Percentiles rank a stretch among this genome's conserved stretches.
These are phyloP conservation scores for Blera fallax DNA, from an alignment of 2,888 invertebrate species.

Conservation along the genomic window DNA sequence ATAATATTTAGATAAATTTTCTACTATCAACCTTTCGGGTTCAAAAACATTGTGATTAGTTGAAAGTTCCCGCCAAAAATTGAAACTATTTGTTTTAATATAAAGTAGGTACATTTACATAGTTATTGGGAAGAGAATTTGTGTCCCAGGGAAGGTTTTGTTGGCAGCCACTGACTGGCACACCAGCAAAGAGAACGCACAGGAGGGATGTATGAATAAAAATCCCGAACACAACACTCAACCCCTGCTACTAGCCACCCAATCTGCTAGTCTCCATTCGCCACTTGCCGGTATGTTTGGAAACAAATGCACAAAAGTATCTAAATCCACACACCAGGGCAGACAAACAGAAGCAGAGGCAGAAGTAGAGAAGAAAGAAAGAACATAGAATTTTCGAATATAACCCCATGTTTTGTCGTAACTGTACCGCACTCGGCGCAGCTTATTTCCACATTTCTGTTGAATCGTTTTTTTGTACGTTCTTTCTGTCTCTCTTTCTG, in stretches of 20 bases:
- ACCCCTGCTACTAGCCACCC: neutral
- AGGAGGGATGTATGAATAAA: neutral
- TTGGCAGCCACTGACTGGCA: neutral
- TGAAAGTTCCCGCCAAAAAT: constrained; percentile 37
- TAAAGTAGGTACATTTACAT: neutral
- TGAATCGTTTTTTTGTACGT: constrained; percentile 19
- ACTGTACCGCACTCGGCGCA: constrained; percentile 73
- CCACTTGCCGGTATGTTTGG: neutral
- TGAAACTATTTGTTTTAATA: neutral
- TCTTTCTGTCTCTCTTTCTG: constrained; percentile 17
- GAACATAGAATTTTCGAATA: constrained; percentile 73
- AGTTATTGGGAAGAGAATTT: neutral
- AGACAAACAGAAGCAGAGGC: neutral
- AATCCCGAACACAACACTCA: constrained; percentile 16
- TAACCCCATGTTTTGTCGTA: constrained; percentile 73
- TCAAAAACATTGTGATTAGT: constrained; percentile 38
- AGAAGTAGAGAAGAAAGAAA: constrained; percentile 30
- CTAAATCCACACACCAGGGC: neutral
- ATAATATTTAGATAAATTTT: constrained; percentile 6
- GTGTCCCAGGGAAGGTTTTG: neutral
- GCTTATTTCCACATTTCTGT: constrained; percentile 60
- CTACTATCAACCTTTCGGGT: neutral
- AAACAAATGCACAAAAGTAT: constrained; percentile 32
- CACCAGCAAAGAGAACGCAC: constrained; percentile 10
- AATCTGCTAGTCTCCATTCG: neutral